Base-by-base conservation (phyloP, 1,140 invertebrate species). In the Tyrophagus putrescentiae region DNA sequence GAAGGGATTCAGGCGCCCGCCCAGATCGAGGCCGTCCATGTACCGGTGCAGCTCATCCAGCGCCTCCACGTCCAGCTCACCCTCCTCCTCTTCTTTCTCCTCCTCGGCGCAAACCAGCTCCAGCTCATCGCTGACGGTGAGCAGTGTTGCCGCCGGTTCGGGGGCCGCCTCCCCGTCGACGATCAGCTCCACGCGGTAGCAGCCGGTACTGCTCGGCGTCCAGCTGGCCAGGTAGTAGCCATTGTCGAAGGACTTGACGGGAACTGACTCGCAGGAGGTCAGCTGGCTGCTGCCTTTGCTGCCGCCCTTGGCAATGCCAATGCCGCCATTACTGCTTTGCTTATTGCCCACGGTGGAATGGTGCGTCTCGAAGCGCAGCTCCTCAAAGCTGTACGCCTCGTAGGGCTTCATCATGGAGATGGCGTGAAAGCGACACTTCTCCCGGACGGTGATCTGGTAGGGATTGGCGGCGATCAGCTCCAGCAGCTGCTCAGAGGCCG, bases 311-410 rank as follows among this genome's bases (percentile, higher is more conserved):
- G 18, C 18, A 42, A 42, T 21, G 18, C 18, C 18, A 1, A 84
- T 87, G 0, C 87, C 89, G 71, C 94, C 89, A 39, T 80, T 78
- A 70, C 90, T 87, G 16, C 82, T 77, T 57, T 84, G 72, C 78
- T 95, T 84, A 61, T 82, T 84, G 71, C 94, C 91, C 64, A 81
- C 83, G 1, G 84, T 80, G 50, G 84, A 72, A 61, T 81, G 81
- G 1, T 85, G 84, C 6, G 84, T 85, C 34, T 83, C 82, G 64
- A 82, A 84, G 29, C 93, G 80, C 4, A 98, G 73, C 71, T 97
- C 94, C 73, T 98, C 93, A 74, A 97, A 95, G 0, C 91, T 95
- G 68, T 91, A 95, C 69, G 91, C 87, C 66, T 92, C 85, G 73
- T 89, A 97, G 0, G 82, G 78, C 73, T 87, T 87, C 85, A 93